Conservation (phyloP, 2,797 vertebrate species). For the Ctenosaura bakeri region DNA sequence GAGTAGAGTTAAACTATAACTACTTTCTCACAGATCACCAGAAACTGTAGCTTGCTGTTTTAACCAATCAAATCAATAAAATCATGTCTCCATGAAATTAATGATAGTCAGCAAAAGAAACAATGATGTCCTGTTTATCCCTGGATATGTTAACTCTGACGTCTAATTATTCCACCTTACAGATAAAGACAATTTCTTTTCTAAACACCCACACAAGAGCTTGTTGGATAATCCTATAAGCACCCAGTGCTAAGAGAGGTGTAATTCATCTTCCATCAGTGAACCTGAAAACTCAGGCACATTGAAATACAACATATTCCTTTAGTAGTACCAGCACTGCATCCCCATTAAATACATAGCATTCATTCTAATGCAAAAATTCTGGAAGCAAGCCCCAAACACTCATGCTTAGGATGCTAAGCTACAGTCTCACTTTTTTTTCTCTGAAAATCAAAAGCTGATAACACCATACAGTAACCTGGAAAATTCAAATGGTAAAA, state of each 20-base stretch:
- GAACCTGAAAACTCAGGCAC: not conserved
- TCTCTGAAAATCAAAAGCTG: not conserved
- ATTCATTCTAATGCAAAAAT: not conserved
- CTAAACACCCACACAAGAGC: not conserved
- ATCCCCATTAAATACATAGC: not conserved
- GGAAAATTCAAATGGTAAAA: not conserved
- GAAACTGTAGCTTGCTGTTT: not conserved
- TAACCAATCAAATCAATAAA: not conserved
- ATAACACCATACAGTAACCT: not conserved
- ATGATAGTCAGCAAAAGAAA: not conserved
- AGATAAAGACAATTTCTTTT: not conserved
- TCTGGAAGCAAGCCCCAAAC: not conserved
- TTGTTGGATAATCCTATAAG: not conserved
- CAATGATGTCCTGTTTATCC: not conserved
- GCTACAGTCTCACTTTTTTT: not conserved
- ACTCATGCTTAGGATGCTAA: not conserved
- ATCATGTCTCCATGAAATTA: not conserved
- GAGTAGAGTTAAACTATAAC: not conserved
- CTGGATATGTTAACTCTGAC: not conserved
- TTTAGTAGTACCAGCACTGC: not conserved
- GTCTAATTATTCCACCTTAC: not conserved
- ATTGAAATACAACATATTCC: not conserved
- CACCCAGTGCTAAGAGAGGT: not conserved
- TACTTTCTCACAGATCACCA: not conserved
- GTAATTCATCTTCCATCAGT: not conserved